Evolutionary conservation across 2,113 vertebrate genomes (phyloP), one percentile per base, ranked within the genome.

Genomic region (Pseudopipra pipra): DNA sequence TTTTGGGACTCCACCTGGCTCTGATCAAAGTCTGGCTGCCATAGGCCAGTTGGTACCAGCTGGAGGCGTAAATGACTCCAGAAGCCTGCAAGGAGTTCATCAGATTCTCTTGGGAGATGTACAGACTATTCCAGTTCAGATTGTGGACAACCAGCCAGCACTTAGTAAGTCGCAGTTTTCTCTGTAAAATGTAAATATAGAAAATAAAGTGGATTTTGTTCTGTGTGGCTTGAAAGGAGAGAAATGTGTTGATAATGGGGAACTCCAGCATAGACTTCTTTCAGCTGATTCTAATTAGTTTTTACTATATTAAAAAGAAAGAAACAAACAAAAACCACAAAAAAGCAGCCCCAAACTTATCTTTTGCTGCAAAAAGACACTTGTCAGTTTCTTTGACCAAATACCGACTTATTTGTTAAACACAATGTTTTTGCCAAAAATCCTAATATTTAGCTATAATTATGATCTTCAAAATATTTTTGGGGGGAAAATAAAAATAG

Each of bases 31-130:
- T n/a, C 70, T 98, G 52, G 62, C 97, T 63, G 80, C 96, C 73
- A 52, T 98, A 96, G 95, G 97, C 67, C 98, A 98, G 58, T 72
- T 98, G 83, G 95, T 98, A 16, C 96, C 97, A 77, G 96, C 92
- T 79, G 97, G 85, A 81, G 89, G 89, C 41, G n/a, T 81, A 72
- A 97, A 97, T 55, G 96, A 97, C 66, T 76, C 97, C 75, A 93
- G 91, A 41, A 93, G 67, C 68, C 71, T 96, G 17, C 96, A 97
- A 86, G 94, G 84, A 66, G 85, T 97, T 55, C 98, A 97, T 82
- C 98, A 96, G 37, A 98, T 98, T 96, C 93, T 98, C 47, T 37
- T 98, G 96, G 98, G 96, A 93, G 97, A 98, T 28, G 92, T 95
- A n/a, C 97, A 98, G 55, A 92, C 97, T 79, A 88, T 98, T 96